phyloP scores from a whole-genome alignment of 2,113 vertebrate species.

The Passer montanus region DNA sequence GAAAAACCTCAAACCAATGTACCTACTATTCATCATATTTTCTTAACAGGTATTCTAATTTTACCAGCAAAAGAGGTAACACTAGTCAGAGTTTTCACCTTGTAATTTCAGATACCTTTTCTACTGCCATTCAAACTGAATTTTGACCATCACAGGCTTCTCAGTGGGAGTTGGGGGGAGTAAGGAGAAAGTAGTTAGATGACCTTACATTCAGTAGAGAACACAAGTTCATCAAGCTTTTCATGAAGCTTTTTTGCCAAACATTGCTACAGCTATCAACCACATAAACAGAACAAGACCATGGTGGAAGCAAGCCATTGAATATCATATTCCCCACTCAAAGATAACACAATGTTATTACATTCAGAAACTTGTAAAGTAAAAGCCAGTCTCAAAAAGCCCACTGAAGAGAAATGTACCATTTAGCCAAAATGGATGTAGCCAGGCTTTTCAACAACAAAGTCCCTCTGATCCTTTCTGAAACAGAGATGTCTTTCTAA shows the following conservation, averaged over 20 bases:
- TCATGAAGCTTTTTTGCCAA: background rate
- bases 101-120: background rate
- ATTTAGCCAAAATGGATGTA: background rate
- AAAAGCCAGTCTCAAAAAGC: background rate
- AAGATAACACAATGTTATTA: background rate
- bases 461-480: background rate
- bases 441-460: background rate
- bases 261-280: background rate
- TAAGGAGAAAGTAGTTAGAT: background rate
- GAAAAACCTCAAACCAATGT: background rate
- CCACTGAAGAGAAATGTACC: background rate
- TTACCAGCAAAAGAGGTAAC: background rate
- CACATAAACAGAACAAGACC: background rate
- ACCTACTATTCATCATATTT: background rate
- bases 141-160: background rate
- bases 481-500: background rate
- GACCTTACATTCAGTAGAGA: background rate
- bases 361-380: background rate
- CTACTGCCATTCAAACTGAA: background rate
- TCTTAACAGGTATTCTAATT: background rate
- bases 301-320: background rate
- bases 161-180: fast-evolving
- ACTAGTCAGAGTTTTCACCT: background rate
- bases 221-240: background rate
- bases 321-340: background rate